Conservation (phyloP, 2,797 vertebrate species). For the Bovichtus variegatus region DNA sequence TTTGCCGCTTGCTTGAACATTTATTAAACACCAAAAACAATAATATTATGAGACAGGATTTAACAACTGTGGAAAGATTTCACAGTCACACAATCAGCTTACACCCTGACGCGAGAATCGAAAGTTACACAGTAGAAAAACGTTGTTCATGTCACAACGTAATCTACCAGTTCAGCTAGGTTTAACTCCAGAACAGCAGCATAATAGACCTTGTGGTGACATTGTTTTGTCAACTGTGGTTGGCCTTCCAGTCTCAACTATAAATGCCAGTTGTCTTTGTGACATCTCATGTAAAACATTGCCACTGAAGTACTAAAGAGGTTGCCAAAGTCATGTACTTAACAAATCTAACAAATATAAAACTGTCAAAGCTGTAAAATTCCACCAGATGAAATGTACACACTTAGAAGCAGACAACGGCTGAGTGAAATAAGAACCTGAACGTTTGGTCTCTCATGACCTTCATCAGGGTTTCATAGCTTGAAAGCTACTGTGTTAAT, state of each 20-base stretch:
- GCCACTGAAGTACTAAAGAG: constrained; percentile 9
- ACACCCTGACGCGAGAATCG: neutral
- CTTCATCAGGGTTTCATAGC: neutral
- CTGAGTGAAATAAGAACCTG: constrained; percentile 19
- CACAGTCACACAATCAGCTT: neutral
- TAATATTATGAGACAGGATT: neutral
- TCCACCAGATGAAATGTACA: constrained; percentile 18
- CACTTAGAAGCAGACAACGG: constrained; percentile 3
- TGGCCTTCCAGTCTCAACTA: neutral
- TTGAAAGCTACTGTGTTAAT: constrained; percentile 1
- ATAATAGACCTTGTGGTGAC: neutral
- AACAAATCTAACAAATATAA: neutral
- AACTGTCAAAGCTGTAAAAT: constrained; percentile 7
- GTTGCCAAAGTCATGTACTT: constrained; percentile 3
- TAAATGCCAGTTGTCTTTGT: constrained; percentile 19
- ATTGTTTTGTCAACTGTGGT: constrained; percentile 1
- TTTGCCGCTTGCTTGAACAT: no score
- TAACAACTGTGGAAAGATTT: neutral
- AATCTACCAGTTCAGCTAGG: neutral
- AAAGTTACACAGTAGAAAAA: neutral
- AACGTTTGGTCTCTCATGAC: constrained; percentile 10
- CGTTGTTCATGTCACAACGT: neutral
- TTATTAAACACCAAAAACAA: neutral
- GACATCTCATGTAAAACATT: constrained; percentile 15
- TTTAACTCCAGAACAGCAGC: neutral